Base-by-base conservation (phyloP, 1,140 invertebrate genomes). In the Eciton burchellii region DNA sequence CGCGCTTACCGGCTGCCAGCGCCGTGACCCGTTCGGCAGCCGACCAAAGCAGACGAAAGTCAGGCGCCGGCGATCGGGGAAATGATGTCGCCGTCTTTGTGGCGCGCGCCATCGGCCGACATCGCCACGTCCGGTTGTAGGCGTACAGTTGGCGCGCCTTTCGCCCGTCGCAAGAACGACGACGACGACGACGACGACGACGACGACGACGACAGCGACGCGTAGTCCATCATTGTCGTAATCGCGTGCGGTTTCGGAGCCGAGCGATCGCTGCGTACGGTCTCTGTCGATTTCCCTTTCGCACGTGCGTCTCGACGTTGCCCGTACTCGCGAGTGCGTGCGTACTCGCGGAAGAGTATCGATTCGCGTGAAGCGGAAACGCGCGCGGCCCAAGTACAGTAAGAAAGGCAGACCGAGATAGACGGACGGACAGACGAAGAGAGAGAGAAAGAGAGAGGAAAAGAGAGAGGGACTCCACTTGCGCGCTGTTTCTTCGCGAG, bases 41-140 rank as follows among this genome's bases (percentile, higher is more conserved):
- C 29, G 65, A 47, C 49, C 74, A 56, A 68, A 79, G 63, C 73
- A 57, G 16, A 81, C 14, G n/a, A 49, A 72, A 85, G 76, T 85
- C 59, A 71, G 41, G 56, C 60, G n/a, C 16, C 47, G 72, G 62
- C 47, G 43, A 43, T 68, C 14, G 73, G 54, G n/a, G 35, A 66
- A 84, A 54, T 19, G 35, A 81, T 81, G 76, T 65, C 47, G 56
- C 14, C 41, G 54, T 86, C 52, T 56, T 82, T 14, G 52, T 73
- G 19, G 60, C 35, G 26, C 14, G 49, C 47, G 29, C 45, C 41
- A 14, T 1, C n/a, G 6, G 45, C 47, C 26, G n/a, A n/a, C n/a
- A 54, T n/a, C 24, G 1, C 4, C 29, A n/a, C 19, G 1, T 12
- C 45, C 19, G 29, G 35, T 24, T 29, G 24, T 1, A 12, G 19